Evolutionary conservation across 2,797 vertebrate genomes (phyloP), one percentile per base, ranked within the genome.

Genomic region (Mormyrus proboscirostris): DNA sequence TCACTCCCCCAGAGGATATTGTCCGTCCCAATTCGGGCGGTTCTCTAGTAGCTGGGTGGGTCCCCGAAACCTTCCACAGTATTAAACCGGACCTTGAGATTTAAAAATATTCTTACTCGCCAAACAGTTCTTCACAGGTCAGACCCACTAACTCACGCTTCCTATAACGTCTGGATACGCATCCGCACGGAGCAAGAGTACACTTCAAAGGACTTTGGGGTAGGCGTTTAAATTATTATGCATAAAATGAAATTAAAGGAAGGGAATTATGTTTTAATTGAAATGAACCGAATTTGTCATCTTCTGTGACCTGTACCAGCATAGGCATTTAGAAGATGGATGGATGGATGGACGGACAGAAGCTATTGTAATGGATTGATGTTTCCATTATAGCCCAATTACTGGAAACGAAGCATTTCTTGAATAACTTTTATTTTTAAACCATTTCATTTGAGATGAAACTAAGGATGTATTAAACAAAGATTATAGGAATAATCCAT

Each of bases 1-100:
- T 59, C 57, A 89, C 83, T 76, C 83, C 59, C 51, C 16, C 29
- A 49, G 57, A 62, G 57, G 57, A n/a, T 29, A 22, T 76, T 82
- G 55, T 90, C 89, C 57, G 41, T 88, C 89, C 87, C 73, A 90
- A 51, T 88, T 65, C 79, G 41, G 73, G 8, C 47, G 59, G 76
- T 84, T 82, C 82, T 44, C 51, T 12, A 82, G 6, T 44, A 38
- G n/a, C 38, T 59, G 89, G 89, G 73, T 84, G 89, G 79, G 79
- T 29, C 87, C 47, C 79, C 86, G 50, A 88, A 82, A 89, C 50
- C 73, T 69, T 12, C 47, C 55, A 33, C 14, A 38, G 1, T 62
- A 41, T 55, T 82, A 29, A 82, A 62, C n/a, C 57, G 19, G 44
- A 88, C n/a, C 82, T 29, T n/a, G 49, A 55, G 55, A 88, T 16